Base-by-base conservation (phyloP, 2,888 invertebrate species). In the Agapostemon virescens region DNA sequence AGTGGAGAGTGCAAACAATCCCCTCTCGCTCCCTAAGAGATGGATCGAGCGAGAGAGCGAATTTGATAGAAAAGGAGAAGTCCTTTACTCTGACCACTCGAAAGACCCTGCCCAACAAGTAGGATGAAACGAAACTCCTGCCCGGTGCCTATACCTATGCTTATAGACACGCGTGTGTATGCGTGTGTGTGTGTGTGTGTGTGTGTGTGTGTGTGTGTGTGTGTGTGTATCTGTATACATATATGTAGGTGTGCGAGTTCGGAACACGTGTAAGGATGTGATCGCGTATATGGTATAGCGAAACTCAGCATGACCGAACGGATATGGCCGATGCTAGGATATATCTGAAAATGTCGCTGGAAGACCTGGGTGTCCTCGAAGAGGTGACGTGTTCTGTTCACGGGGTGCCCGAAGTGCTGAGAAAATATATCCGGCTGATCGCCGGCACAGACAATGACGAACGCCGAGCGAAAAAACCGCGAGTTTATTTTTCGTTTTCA, bases 111-210 rank as follows among this genome's bases (percentile, higher is more conserved):
- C 64, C 81, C 84, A 86, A 80, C 84, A 77, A 84, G 75, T 77
- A 84, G 81, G 78, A 85, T 85, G 86, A 84, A 87, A 84, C 86
- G 84, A 86, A 86, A 87, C 86, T 82, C 87, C 69, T 75, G 66
- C 52, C 74, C 40, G 66, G 64, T 77, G 70, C 74, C 63, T 71
- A 70, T 72, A 81, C 78, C 69, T 81, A 58, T 74, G 55, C 72
- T 38, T 49, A 40, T 58, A 66, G 13, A 68, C 67, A 58, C 45
- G 49, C 23, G 33, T 49, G 38, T 52, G 33, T 11, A 58, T 66
- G 64, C 45, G 38, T 30, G 42, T 30, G 1, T 58, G 23, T n/a
- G 40, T 33, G 17, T 61, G 30, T 26, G 55, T 15, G 42, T 15
- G 13, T 15, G 33, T 58, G 36, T 40, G 15, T 15, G 9, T 15